Conservation (phyloP, 2,888 invertebrate species). For the Ophonus ardosiacus region DNA sequence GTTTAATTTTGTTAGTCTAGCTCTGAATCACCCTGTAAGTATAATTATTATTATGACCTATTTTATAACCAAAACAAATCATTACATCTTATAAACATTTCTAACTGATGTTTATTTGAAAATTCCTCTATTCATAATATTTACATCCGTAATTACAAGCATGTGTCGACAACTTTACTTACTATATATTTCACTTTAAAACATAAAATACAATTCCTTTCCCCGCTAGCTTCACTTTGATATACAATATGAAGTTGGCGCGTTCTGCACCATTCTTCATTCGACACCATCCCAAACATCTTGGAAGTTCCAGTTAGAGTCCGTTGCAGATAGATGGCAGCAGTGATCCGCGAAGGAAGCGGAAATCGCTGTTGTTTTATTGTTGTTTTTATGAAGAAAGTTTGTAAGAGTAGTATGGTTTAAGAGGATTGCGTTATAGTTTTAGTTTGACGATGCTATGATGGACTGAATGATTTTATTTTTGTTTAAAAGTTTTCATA, state of each 20-base stretch:
- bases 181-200: background rate
- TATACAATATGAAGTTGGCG: background rate
- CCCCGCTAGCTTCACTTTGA: background rate
- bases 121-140: background rate
- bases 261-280: background rate
- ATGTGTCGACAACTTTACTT: background rate
- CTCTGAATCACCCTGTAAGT: no score
- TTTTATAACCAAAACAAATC: no score
- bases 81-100: no score
- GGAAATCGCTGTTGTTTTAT: constrained; percentile 44
- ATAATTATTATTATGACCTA: no score
- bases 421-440: constrained; percentile 26
- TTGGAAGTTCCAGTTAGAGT: constrained; percentile 22
- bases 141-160: background rate
- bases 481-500: background rate
- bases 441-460: constrained; percentile 22
- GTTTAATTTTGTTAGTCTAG: no score
- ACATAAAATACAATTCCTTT: background rate
- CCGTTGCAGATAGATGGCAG: constrained; percentile 18
- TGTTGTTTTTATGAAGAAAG: constrained; percentile 36
- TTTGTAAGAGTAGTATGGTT: background rate
- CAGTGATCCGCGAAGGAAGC: background rate
- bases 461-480: constrained; percentile 31
- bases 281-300: constrained; percentile 25
- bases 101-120: background rate